A percentile compares a stretch with the other conserved stretches of the same genome.
Evolutionary conservation across 1,140 invertebrate genomes (phyloP).

Genomic region (Aplysia californica): DNA sequence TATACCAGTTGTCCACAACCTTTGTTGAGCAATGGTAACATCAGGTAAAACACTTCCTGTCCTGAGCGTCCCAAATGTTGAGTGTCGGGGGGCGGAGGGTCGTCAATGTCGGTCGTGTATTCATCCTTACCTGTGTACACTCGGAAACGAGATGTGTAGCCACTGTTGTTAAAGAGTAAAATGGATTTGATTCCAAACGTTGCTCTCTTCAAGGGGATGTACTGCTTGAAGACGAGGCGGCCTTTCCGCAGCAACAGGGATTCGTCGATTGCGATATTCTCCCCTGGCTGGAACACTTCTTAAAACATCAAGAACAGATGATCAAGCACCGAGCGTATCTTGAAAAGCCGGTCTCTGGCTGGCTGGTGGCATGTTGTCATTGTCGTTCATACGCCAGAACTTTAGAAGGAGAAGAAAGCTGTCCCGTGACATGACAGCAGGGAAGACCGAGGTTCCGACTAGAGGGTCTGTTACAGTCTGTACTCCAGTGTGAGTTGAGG

Average conservation of each 20-base stretch:
- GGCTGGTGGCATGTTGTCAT: neutral
- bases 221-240: neutral
- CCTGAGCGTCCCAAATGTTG: neutral
- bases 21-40: neutral
- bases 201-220: neutral
- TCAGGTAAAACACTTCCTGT: neutral
- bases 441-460: neutral
- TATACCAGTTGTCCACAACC: conserved; percentile 7
- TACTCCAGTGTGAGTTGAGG: conserved; percentile 9
- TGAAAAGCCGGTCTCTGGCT: too few species aligned
- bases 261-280: too few species aligned
- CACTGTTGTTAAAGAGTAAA: neutral
- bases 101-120: too few species aligned
- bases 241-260: neutral
- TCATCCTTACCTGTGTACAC: neutral
- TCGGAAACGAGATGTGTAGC: neutral
- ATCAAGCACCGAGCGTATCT: too few species aligned
- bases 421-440: neutral
- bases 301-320: too few species aligned
- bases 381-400: conserved; percentile 21
- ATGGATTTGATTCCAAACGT: neutral
- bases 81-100: too few species aligned
- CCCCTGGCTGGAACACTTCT: too few species aligned
- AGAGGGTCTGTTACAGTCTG: neutral
- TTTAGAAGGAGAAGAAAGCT: neutral